These are phyloP conservation scores for Buceros bicornis DNA, from an alignment of 2,797 vertebrate species.

Conservation along the genomic window DNA sequence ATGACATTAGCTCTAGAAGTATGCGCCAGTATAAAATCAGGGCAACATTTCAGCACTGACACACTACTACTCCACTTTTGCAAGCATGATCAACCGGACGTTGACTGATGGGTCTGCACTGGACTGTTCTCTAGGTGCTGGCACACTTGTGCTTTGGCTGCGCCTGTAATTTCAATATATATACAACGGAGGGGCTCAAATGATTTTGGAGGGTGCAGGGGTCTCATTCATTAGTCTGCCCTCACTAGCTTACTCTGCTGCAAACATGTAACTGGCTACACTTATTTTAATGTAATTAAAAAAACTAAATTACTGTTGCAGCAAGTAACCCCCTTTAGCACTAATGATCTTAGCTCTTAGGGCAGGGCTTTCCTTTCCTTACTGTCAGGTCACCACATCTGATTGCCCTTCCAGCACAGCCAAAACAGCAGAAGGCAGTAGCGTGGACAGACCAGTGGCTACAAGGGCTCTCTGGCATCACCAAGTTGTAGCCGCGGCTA, in stretches of 20 bases:
- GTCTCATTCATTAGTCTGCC: constrained; percentile 19
- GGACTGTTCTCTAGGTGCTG: background rate
- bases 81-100: constrained; percentile 4
- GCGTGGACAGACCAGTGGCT: background rate
- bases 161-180: background rate
- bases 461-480: background rate
- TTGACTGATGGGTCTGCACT: constrained; percentile 22
- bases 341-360: background rate
- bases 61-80: background rate
- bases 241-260: constrained; percentile 13
- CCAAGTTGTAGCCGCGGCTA: background rate
- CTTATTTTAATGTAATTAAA: constrained; percentile 28
- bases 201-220: background rate
- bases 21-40: background rate
- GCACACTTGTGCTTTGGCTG: background rate
- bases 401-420: background rate
- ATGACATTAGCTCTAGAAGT: background rate
- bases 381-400: background rate
- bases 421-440: background rate
- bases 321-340: background rate
- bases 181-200: background rate
- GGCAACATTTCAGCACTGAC: background rate
- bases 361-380: background rate
- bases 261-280: background rate
- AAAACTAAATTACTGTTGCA: background rate